A percentile compares a stretch with the other conserved stretches of the same genome.
Conservation (phyloP, 2,888 invertebrate species). For the Caradrina clavipalpis region DNA sequence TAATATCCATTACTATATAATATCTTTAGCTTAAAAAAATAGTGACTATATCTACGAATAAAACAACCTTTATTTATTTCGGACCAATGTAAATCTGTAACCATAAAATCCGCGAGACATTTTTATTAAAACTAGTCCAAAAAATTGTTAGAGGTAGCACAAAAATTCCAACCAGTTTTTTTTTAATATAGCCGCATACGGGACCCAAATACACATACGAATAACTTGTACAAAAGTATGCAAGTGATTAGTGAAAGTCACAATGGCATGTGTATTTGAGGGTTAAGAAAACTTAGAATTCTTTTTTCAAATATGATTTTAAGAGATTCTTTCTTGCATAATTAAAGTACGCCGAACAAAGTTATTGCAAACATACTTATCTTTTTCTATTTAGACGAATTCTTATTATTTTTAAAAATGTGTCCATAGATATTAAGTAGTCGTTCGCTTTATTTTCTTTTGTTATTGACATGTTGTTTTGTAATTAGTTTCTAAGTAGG, state of each 20-base stretch:
- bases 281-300: neutral
- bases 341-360: conserved; percentile 33
- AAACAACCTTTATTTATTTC: conserved; percentile 52
- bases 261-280: neutral
- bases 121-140: conserved; percentile 51
- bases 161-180: conserved; percentile 30
- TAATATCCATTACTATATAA: conserved; percentile 58
- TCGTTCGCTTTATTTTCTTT: conserved; percentile 55
- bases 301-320: conserved; percentile 27
- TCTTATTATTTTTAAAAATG: conserved; percentile 40
- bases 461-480: conserved; percentile 61
- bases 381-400: conserved; percentile 46
- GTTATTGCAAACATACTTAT: conserved; percentile 18
- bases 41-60: conserved; percentile 38
- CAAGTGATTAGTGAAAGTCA: neutral
- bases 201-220: neutral
- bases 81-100: conserved; percentile 51
- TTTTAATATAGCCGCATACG: neutral
- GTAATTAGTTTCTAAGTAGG: conserved; percentile 60
- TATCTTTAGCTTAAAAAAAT: conserved; percentile 42
- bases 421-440: conserved; percentile 52
- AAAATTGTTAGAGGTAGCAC: conserved; percentile 24
- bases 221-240: neutral
- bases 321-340: conserved; percentile 5
- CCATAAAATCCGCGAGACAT: conserved; percentile 4